Evolutionary conservation across 1,140 invertebrate genomes (phyloP), one percentile per base, ranked within the genome.

Genomic region (Bombus pascuorum): DNA sequence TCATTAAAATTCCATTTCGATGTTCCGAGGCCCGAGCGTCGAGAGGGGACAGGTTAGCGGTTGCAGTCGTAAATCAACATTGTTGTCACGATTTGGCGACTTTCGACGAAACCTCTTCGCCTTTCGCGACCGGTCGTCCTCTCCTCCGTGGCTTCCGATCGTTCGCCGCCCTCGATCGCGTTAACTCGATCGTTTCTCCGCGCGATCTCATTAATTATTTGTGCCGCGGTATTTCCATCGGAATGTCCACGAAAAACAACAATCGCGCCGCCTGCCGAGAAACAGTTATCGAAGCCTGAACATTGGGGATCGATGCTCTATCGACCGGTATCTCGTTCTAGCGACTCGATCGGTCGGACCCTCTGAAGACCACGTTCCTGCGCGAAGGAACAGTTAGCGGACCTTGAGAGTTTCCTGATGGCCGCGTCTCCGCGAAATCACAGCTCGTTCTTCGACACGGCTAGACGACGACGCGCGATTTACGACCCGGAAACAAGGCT

Each of bases 1-100:
- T 81, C 68, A 42, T 81, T 81, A 81, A 81, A 81, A 81, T 81
- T 81, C 79, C 79, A 71, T 81, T 81, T 81, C 79, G 79, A 72
- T 53, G 68, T 53, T 47, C 44, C 42, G 22, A 22, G 22, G 18
- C 6, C 47, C 32, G 42, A 18, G 18, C 44, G 12, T 37, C 18
- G 25, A 32, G 22, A 32, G 25, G 28, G 5, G n/a, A 70, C 22
- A 42, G 44, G 22, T 2, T 42, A 18, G 4, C n/a, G 25, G 2
- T 25, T 71, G 25, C 70, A 71, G 37, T 22, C 73, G 47, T 75
- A 75, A 75, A 57, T 75, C 73, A 57, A 75, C 73, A 75, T 57
- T 53, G 25, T 57, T 22, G 32, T 32, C 42, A 47, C 18, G 72
- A 74, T 53, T 74, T 32, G 32, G 10, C 44, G 22, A 53, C 18